Evolutionary conservation across 2,113 vertebrate species (phyloP).

Genomic region (Ploceus nigricollis): DNA sequence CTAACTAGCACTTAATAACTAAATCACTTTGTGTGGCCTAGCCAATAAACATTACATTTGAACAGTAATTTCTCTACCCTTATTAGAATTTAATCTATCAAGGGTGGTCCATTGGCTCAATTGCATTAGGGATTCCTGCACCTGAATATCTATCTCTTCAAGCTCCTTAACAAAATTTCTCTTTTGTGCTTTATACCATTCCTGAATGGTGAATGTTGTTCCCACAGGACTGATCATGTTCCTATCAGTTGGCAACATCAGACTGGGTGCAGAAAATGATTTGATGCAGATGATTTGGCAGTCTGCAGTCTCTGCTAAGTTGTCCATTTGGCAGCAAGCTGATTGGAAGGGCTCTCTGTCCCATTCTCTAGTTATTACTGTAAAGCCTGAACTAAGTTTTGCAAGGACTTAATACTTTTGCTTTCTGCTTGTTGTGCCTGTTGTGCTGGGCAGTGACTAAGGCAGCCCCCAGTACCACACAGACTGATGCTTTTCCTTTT

Average conservation of each 20-base stretch:
- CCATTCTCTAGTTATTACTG: neutral
- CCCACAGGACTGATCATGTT: conserved; percentile 65
- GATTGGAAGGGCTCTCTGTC: neutral
- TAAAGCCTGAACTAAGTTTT: neutral
- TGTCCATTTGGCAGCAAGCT: neutral
- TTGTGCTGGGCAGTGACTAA: neutral
- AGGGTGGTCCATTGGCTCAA: conserved; percentile 95
- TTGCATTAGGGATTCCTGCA: conserved; percentile 77
- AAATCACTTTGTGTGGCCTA: conserved; percentile 74
- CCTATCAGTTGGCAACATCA: conserved; percentile 63
- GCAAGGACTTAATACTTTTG: neutral
- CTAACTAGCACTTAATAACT: too few relatives aligned
- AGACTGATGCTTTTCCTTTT: neutral
- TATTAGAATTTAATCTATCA: conserved; percentile 76
- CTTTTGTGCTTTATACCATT: conserved; percentile 75
- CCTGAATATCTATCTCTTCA: conserved; percentile 95
- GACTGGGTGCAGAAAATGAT: conserved; percentile 21
- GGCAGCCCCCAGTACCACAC: neutral
- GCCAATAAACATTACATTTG: conserved; percentile 77
- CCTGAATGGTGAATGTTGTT: conserved; percentile 64
- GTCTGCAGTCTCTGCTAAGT: neutral
- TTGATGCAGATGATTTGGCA: neutral
- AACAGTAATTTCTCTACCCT: conserved; percentile 72
- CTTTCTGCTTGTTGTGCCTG: neutral
- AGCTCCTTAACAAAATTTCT: conserved; percentile 80